A percentile compares a stretch with the other conserved stretches of the same genome.
These are phyloP conservation scores for Lophotriccus pileatus DNA, from an alignment of 2,797 vertebrate genomes.

Conservation along the genomic window DNA sequence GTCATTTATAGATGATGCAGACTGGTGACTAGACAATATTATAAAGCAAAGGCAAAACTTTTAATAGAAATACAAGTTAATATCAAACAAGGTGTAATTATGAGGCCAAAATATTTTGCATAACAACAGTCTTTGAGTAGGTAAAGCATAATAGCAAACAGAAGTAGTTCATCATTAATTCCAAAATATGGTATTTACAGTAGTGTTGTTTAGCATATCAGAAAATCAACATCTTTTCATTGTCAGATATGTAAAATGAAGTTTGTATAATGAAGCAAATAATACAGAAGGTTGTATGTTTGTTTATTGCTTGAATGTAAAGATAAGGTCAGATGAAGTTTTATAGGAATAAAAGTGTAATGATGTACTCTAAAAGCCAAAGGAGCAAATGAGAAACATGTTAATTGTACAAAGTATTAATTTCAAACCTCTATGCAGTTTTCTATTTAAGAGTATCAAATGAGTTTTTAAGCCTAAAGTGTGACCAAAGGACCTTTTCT, in stretches of 20 bases:
- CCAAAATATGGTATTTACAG: background rate
- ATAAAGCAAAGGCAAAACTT: background rate
- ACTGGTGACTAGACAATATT: constrained; percentile 1
- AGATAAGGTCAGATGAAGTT: background rate
- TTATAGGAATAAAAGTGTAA: background rate
- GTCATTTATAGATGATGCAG: constrained; percentile 1
- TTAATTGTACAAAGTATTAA: background rate
- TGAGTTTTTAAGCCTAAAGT: constrained; percentile 2
- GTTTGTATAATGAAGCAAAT: constrained; percentile 23
- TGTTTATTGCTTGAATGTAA: background rate
- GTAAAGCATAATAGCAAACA: background rate
- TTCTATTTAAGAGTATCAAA: background rate
- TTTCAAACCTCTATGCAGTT: background rate
- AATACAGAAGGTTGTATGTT: background rate
- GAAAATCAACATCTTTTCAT: background rate
- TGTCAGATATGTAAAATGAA: background rate
- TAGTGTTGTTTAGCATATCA: background rate
- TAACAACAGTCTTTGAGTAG: background rate
- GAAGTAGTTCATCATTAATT: background rate
- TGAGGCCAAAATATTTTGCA: background rate
- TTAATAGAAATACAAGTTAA: constrained; percentile 32
- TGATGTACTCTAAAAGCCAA: background rate
- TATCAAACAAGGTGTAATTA: background rate
- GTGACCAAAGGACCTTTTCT: background rate
- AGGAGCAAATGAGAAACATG: background rate